A percentile compares a stretch with the other conserved stretches of the same genome.
These are phyloP conservation scores for Probaryconus sp. DNA, from an alignment of 1,140 invertebrate genomes.

Conservation along the genomic window DNA sequence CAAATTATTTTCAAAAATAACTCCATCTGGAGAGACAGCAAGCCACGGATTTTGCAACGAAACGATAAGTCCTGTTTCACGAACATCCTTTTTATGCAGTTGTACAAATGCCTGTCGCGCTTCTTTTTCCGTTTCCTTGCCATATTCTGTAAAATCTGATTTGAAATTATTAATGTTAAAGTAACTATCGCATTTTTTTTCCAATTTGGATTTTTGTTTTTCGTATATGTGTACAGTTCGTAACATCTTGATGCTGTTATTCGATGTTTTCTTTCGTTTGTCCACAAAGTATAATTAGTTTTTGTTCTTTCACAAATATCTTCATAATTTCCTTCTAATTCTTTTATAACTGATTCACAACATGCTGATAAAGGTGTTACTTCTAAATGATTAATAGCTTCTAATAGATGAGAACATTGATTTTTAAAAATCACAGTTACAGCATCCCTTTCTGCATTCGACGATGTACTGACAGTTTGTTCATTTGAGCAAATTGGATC, in stretches of 20 bases:
- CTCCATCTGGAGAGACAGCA: slow-evolving; percentile 39
- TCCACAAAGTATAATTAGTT: not conserved
- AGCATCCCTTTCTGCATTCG: not conserved
- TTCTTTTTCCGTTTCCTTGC: not conserved
- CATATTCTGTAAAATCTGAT: not conserved
- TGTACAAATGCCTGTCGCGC: not conserved
- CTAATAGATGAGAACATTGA: slow-evolving; percentile 4
- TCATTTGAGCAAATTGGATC: not conserved
- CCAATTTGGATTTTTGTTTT: slow-evolving; percentile 2
- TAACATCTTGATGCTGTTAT: not conserved
- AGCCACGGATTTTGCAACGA: slow-evolving; percentile 30
- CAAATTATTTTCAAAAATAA: slow-evolving; percentile 24
- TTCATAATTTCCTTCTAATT: not conserved
- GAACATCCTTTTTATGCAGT: not conserved
- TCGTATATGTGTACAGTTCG: not conserved
- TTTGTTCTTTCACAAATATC: not conserved
- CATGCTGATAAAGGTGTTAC: not conserved
- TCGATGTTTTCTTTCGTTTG: not conserved
- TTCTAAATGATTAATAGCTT: not conserved
- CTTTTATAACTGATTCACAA: slow-evolving; percentile 1
- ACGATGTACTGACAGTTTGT: not conserved
- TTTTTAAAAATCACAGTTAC: slow-evolving; percentile 13
- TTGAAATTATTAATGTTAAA: slow-evolving; percentile 7
- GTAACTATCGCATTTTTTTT: not conserved
- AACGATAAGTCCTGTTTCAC: slow-evolving; percentile 8